Evolutionary conservation across 2,797 vertebrate genomes (phyloP), one percentile per base, ranked within the genome.

Genomic region (Cyprinodon diabolis): DNA sequence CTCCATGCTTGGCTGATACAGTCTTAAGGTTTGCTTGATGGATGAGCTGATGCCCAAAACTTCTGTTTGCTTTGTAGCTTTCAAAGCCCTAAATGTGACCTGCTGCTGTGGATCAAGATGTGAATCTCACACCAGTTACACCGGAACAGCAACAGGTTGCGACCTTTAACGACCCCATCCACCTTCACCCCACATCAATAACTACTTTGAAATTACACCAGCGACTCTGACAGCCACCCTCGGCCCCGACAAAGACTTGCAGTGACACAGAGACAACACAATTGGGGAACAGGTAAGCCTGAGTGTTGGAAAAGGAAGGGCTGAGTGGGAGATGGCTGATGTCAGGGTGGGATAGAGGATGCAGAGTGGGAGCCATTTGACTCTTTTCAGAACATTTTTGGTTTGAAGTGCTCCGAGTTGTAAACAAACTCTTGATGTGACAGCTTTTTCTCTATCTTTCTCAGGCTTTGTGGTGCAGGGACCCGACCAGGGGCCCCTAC

Each of bases 61-160:
- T 91, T 94, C 89, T 93, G 94, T 95, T 95, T 95, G 93, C 91
- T 93, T 95, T 93, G 90, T 86, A 89, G 91, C 92, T 95, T 95
- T 94, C 90, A 95, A 95, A 95, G 92, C 89, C 88, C 85, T 81
- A 83, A 85, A 30, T 89, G 84, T 94, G 93, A 94, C 94, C 90
- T 78, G 79, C 83, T 88, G 85, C 90, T 91, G 93, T 60, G 87
- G 93, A 95, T 95, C 94, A 95, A 94, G 92, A 91, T 94, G 92
- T 90, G 93, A 92, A 86, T 82, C 89, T 92, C 87, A 85, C 92
- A 90, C 86, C 75, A 86, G 89, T 87, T 89, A 77, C 93, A 91
- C 84, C 87, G 88, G 92, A 95, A 94, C 91, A 93, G 87, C 69
- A 90, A 79, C 86, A 91, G 94, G 95, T 96, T 94, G 66, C 67